phyloP scores from a whole-genome alignment of 2,113 vertebrate genomes.

The Australoheros scitulus region DNA sequence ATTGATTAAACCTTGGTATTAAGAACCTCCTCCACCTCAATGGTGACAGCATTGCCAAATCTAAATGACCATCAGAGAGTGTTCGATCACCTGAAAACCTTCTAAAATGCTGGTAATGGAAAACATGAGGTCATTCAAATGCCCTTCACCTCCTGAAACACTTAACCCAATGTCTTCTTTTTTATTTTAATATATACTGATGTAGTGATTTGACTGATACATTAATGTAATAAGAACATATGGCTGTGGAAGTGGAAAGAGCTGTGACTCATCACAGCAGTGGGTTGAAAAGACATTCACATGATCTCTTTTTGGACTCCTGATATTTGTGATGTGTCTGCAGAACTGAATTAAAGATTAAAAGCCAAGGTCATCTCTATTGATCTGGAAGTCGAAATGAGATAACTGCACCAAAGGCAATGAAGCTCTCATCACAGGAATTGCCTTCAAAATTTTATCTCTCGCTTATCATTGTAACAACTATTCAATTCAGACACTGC shows the following conservation, averaged over 20 bases:
- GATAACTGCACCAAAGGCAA: background rate
- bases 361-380: background rate
- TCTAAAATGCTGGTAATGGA: background rate
- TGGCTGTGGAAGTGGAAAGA: background rate
- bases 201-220: background rate
- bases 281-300: background rate
- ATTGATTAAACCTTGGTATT: background rate
- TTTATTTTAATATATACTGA: background rate
- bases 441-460: background rate
- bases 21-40: background rate
- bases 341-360: background rate
- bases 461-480: background rate
- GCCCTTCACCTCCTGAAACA: background rate
- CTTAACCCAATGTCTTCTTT: background rate
- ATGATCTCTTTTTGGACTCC: background rate
- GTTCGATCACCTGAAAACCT: slow-evolving; percentile 3
- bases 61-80: background rate
- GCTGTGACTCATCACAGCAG: background rate
- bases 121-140: background rate
- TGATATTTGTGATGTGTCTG: background rate
- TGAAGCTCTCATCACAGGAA: background rate
- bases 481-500: background rate
- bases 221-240: background rate
- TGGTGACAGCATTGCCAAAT: background rate
- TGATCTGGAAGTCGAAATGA: background rate